Evolutionary conservation across 2,797 vertebrate genomes (phyloP).

Genomic region (Lateolabrax maculatus): DNA sequence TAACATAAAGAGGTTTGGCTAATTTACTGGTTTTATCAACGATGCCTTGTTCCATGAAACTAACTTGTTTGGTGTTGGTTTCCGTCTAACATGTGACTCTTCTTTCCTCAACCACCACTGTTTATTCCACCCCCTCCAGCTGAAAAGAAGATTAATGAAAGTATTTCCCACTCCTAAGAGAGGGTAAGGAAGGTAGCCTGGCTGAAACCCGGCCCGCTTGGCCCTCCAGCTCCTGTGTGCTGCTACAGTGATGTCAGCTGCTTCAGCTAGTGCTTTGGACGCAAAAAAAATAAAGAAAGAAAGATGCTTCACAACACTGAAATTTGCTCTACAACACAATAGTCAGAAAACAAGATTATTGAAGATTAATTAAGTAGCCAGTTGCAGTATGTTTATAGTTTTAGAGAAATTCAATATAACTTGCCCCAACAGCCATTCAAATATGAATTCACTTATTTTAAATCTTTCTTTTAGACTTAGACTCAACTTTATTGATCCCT

Average conservation of each 20-base stretch:
- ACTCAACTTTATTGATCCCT: no score
- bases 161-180: slow-evolving; percentile 83
- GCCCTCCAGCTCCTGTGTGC: slow-evolving; percentile 77
- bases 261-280: slow-evolving; percentile 77
- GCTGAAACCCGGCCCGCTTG: slow-evolving; percentile 74
- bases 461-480: no score
- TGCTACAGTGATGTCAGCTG: slow-evolving; percentile 79
- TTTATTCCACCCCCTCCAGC: slow-evolving; percentile 82
- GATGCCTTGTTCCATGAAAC: slow-evolving; percentile 72
- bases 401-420: neutral
- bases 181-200: slow-evolving; percentile 86
- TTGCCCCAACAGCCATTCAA: neutral
- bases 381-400: slow-evolving; percentile 4
- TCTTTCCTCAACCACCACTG: slow-evolving; percentile 77
- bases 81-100: slow-evolving; percentile 82
- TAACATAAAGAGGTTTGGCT: slow-evolving; percentile 81
- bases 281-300: slow-evolving; percentile 44
- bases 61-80: slow-evolving; percentile 80
- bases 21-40: slow-evolving; percentile 43
- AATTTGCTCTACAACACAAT: slow-evolving; percentile 39
- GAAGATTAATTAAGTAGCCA: slow-evolving; percentile 1
- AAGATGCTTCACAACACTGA: slow-evolving; percentile 46
- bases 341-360: slow-evolving; percentile 12
- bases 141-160: slow-evolving; percentile 86
- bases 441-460: no score